phyloP scores from a whole-genome alignment of 2,113 vertebrate genomes.

The Antigone vipio region DNA sequence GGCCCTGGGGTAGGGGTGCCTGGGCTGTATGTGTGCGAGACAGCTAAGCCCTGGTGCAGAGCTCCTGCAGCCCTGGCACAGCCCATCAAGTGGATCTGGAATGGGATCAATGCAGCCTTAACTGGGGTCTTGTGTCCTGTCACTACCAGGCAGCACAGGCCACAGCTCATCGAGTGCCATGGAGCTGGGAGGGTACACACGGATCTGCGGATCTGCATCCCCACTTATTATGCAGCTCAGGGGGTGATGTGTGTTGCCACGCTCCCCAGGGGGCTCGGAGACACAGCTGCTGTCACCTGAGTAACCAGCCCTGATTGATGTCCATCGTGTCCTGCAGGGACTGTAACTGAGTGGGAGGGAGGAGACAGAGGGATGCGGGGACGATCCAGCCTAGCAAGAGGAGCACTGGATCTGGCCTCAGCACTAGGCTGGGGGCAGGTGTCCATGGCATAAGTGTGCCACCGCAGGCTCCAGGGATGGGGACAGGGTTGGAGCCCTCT shows the following conservation, averaged over 20 bases:
- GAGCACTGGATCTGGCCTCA: not conserved
- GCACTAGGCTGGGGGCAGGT: rapidly evolving
- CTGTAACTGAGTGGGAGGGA: constrained; percentile 3
- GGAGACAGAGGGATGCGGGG: not conserved
- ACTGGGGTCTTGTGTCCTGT: not conserved
- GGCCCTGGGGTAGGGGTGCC: not conserved
- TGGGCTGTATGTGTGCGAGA: not conserved
- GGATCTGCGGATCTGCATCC: rapidly evolving
- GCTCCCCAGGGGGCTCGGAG: not conserved
- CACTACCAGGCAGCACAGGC: not conserved
- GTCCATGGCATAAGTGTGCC: not conserved
- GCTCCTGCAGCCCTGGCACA: not conserved
- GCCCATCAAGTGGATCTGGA: not conserved
- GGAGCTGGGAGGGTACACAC: not conserved
- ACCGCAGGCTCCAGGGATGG: not conserved
- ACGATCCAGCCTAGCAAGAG: not conserved
- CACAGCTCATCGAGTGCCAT: not conserved
- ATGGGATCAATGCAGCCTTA: constrained; percentile 8
- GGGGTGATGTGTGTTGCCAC: not conserved
- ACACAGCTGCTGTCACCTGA: constrained; percentile 60
- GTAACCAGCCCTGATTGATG: constrained; percentile 42
- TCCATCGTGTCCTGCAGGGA: not conserved
- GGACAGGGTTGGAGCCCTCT: not conserved
- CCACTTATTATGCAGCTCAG: not conserved
- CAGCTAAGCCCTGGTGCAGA: not conserved